Percentiles rank a stretch among this genome's conserved stretches.
Conservation (phyloP, 2,113 vertebrate genomes). For the Oryzias curvinotus region DNA sequence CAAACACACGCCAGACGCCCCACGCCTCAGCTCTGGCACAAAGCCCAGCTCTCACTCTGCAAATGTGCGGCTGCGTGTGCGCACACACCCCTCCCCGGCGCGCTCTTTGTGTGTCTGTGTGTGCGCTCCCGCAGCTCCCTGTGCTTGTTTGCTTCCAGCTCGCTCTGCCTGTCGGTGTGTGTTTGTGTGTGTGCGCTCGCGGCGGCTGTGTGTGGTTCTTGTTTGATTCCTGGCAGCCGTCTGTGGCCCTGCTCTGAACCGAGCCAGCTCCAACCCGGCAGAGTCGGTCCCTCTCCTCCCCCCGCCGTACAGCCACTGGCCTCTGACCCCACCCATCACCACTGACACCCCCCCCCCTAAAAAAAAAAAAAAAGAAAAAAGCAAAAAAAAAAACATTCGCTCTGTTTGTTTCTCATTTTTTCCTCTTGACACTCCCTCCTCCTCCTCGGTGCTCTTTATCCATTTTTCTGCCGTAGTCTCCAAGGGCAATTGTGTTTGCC, state of each 20-base stretch:
- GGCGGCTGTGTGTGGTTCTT: constrained; percentile 64
- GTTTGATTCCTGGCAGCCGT: constrained; percentile 73
- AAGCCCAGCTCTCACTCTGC: constrained; percentile 70
- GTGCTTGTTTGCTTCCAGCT: constrained; percentile 66
- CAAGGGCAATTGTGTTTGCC: constrained; percentile 65
- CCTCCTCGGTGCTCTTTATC: constrained; percentile 45
- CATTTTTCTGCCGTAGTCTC: constrained; percentile 62
- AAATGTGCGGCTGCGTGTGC: constrained; percentile 22
- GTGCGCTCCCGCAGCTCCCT: constrained; percentile 60
- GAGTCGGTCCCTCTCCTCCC: constrained; percentile 69
- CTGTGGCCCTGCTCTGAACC: constrained; percentile 58
- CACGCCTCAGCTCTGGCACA: constrained; percentile 75
- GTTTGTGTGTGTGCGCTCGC: not conserved
- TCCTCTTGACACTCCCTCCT: constrained; percentile 24
- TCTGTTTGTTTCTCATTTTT: constrained; percentile 64
- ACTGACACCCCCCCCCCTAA: constrained; percentile 9
- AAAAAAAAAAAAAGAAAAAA: not conserved
- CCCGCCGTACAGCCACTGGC: constrained; percentile 66
- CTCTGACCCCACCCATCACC: constrained; percentile 49
- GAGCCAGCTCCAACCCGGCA: constrained; percentile 67
- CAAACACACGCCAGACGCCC: constrained; percentile 78
- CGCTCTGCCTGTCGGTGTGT: not conserved
- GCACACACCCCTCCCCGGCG: constrained; percentile 48
- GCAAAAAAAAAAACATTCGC: constrained; percentile 54
- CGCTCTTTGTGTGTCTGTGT: constrained; percentile 39